These are phyloP conservation scores for Diaprepes abbreviatus DNA, from an alignment of 2,888 invertebrate species.

Conservation along the genomic window DNA sequence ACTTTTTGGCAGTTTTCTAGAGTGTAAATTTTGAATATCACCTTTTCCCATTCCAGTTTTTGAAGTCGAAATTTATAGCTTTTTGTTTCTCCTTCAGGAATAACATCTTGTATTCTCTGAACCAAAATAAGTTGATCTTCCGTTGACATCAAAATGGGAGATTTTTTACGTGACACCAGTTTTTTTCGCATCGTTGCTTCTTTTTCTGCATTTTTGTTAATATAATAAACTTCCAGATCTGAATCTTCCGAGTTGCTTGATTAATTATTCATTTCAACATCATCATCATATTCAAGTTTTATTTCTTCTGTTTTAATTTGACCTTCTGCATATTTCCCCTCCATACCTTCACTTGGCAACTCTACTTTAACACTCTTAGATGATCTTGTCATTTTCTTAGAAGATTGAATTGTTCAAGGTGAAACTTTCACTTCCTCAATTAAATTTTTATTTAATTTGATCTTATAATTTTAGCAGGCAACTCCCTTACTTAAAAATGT, in stretches of 20 bases:
- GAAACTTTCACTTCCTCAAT: slow-evolving; percentile 46
- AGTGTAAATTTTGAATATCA: slow-evolving; percentile 68
- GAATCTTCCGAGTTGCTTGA: slow-evolving; percentile 40
- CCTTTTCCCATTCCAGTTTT: slow-evolving; percentile 68
- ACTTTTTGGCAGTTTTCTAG: slow-evolving; percentile 69
- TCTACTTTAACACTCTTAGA: too few relatives aligned
- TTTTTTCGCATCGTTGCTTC: slow-evolving; percentile 42
- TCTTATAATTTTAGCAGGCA: slow-evolving; percentile 48
- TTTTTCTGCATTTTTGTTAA: slow-evolving; percentile 50
- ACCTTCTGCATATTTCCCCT: too few relatives aligned
- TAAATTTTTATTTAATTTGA: slow-evolving; percentile 42
- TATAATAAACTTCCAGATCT: slow-evolving; percentile 51
- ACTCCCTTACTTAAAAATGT: slow-evolving; percentile 41
- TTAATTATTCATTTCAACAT: slow-evolving; percentile 1
- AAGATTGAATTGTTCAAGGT: slow-evolving; percentile 30
- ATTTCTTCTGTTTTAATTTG: slow-evolving; percentile 46
- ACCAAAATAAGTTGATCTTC: slow-evolving; percentile 67
- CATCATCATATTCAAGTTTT: slow-evolving; percentile 38
- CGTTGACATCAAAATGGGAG: slow-evolving; percentile 58
- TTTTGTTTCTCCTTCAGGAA: slow-evolving; percentile 68
- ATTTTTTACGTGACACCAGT: slow-evolving; percentile 27
- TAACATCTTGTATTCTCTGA: slow-evolving; percentile 63
- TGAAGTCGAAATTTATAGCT: slow-evolving; percentile 66
- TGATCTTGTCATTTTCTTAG: slow-evolving; percentile 2
- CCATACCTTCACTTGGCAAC: too few relatives aligned